Evolutionary conservation across 2,797 vertebrate species (phyloP).

Genomic region (Parauchenoglanis ngamensis): DNA sequence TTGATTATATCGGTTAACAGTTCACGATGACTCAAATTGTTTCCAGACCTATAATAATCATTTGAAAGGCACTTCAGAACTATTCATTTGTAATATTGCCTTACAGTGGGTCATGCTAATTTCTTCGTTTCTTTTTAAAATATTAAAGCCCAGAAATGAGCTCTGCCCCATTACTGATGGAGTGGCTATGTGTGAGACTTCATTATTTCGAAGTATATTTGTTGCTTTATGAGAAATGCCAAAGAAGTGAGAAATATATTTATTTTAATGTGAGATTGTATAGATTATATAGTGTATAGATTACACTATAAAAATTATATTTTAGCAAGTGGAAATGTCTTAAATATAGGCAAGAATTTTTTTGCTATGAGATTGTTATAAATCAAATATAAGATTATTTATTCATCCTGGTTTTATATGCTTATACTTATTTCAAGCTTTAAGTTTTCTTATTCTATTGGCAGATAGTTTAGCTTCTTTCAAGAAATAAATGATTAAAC

Average conservation of each 20-base stretch:
- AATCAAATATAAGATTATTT: not conserved
- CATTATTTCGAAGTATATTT: too few species aligned
- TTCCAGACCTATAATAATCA: not conserved
- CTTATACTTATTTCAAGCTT: too few species aligned
- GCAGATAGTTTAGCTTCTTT: not conserved
- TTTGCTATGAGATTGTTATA: not conserved
- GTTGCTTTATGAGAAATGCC: not conserved
- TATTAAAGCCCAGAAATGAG: too few species aligned
- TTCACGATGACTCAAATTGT: not conserved
- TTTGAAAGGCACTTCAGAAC: not conserved
- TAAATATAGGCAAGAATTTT: not conserved
- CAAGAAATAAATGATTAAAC: not conserved
- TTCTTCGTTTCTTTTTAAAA: not conserved
- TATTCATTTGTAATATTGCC: not conserved
- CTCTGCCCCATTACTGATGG: too few species aligned
- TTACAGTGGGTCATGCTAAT: not conserved
- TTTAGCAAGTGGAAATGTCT: not conserved
- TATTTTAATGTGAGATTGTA: not conserved
- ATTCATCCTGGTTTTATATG: too few species aligned
- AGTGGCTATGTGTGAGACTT: too few species aligned
- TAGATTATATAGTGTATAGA: not conserved
- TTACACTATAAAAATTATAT: not conserved
- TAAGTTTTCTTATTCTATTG: too few species aligned
- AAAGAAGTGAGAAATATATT: not conserved
- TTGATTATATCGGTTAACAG: not conserved